Percentiles rank a stretch among this genome's conserved stretches.
These are phyloP conservation scores for Acronicta leporina DNA, from an alignment of 2,888 invertebrate genomes.

Conservation along the genomic window DNA sequence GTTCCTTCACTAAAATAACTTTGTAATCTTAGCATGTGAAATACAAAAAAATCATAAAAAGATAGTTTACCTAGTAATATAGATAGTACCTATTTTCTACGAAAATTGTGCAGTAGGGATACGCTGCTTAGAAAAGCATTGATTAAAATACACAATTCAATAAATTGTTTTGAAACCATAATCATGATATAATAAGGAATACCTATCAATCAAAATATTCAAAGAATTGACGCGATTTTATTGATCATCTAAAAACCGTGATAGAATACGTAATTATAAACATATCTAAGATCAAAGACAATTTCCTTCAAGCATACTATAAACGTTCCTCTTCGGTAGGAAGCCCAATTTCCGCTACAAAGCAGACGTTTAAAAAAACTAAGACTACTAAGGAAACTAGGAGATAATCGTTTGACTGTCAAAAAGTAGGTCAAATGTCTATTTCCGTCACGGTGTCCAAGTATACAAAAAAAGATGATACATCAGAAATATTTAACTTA, in stretches of 20 bases:
- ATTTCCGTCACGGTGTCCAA: conserved; percentile 30
- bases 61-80: too few relatives aligned
- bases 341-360: conserved; percentile 46
- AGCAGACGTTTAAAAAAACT: conserved; percentile 21
- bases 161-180: too few relatives aligned
- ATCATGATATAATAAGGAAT: too few relatives aligned
- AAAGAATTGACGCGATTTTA: not conserved
- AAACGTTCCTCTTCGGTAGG: conserved; percentile 28
- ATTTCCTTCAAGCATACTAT: conserved; percentile 44
- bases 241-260: conserved; percentile 10
- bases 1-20: too few relatives aligned
- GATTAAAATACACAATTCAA: too few relatives aligned
- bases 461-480: conserved; percentile 5
- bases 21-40: too few relatives aligned
- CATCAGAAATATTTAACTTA: conserved; percentile 20
- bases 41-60: too few relatives aligned
- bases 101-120: too few relatives aligned
- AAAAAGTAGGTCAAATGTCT: conserved; percentile 47
- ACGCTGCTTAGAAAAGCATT: too few relatives aligned
- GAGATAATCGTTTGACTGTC: conserved; percentile 28
- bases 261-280: conserved; percentile 23
- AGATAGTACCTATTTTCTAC: too few relatives aligned
- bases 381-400: conserved; percentile 12
- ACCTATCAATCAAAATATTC: conserved; percentile 5
- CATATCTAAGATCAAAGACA: conserved; percentile 42